A percentile compares a stretch with the other conserved stretches of the same genome.
These are phyloP conservation scores for Oeneis ivallda DNA, from an alignment of 2,888 invertebrate species.

Conservation along the genomic window DNA sequence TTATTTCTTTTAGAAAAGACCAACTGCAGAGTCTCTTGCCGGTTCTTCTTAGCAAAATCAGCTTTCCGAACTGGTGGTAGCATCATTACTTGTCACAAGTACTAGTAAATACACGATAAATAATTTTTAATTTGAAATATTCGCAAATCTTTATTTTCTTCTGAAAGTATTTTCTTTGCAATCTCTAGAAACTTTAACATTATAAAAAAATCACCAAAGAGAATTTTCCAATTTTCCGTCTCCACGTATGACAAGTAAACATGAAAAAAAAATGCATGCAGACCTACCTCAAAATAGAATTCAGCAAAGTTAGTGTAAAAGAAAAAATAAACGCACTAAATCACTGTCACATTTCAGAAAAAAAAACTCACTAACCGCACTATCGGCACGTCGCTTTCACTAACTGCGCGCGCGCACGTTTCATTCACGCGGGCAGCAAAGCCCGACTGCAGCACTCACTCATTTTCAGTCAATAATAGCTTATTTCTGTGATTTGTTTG, in stretches of 20 bases:
- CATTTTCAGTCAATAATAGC: slow-evolving; percentile 18
- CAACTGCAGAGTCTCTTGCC: too few relatives aligned
- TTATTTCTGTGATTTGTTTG: slow-evolving; percentile 8
- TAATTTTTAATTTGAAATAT: too few relatives aligned
- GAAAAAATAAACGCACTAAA: slow-evolving; percentile 21
- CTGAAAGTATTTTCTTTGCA: too few relatives aligned
- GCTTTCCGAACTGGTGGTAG: too few relatives aligned
- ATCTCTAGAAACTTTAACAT: too few relatives aligned
- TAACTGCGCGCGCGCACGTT: slow-evolving; percentile 21
- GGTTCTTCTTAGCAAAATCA: too few relatives aligned
- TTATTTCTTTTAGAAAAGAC: too few relatives aligned
- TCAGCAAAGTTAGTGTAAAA: slow-evolving; percentile 1
- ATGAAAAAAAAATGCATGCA: not conserved
- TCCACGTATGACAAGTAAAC: not conserved
- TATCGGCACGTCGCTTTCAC: slow-evolving; percentile 25
- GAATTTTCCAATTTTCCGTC: slow-evolving; percentile 2
- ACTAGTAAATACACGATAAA: too few relatives aligned
- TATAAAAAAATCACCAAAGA: not conserved
- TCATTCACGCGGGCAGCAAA: slow-evolving; percentile 10
- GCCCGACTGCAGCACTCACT: slow-evolving; percentile 21
- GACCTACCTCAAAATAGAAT: slow-evolving; percentile 16
- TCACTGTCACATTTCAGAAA: slow-evolving; percentile 44
- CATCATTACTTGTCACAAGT: too few relatives aligned
- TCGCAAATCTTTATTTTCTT: too few relatives aligned
- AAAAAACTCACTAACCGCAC: slow-evolving; percentile 43